phyloP scores from a whole-genome alignment of 2,888 invertebrate species.

The Zele albiditarsus region DNA sequence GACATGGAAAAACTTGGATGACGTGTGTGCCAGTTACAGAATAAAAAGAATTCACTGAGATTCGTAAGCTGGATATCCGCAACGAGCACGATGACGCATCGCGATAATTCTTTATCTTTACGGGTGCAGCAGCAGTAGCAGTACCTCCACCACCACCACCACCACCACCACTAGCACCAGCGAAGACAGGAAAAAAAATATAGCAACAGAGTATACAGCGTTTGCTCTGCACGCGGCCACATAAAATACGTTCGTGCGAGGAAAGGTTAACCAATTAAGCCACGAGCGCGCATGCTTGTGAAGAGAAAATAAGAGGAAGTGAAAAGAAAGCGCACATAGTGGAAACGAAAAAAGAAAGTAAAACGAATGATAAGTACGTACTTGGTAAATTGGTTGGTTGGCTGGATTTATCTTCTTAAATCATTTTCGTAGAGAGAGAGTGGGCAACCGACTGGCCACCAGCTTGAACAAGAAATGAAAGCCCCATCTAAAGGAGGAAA shows the following conservation, averaged over 20 bases:
- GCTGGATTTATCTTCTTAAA: constrained; percentile 52
- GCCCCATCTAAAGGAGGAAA: constrained; percentile 31
- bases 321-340: constrained; percentile 2
- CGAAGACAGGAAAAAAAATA: background rate
- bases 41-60: background rate
- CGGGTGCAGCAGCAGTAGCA: constrained; percentile 16
- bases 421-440: constrained; percentile 48
- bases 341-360: constrained; percentile 16
- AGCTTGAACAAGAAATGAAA: constrained; percentile 7
- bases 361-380: constrained; percentile 33
- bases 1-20: constrained; percentile 2
- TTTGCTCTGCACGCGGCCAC: constrained; percentile 25
- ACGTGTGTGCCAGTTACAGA: background rate
- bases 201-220: background rate
- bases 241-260: constrained; percentile 51
- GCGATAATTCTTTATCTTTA: constrained; percentile 50
- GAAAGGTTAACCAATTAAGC: constrained; percentile 54
- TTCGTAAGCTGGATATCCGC: constrained; percentile 13
- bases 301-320: background rate
- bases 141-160: too few species aligned
- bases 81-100: constrained; percentile 42
- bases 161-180: background rate
- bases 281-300: constrained; percentile 12
- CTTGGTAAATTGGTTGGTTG: constrained; percentile 41
- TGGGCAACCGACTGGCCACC: constrained; percentile 1